Evolutionary conservation across 2,888 invertebrate species (phyloP).

Genomic region (Timema cristinae): DNA sequence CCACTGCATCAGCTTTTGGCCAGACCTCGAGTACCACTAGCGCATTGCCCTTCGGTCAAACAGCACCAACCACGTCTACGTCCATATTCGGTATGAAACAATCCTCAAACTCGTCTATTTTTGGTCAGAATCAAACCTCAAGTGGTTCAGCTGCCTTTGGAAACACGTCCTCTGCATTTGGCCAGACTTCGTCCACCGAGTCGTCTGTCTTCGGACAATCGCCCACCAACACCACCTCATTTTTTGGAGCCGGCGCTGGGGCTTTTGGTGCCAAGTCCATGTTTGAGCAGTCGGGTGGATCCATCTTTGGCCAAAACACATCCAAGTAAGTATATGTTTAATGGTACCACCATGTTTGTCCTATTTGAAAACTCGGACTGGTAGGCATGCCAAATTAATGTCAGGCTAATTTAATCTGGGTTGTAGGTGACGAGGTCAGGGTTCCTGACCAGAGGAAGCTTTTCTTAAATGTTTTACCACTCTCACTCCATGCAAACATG

Average conservation of each 20-base stretch:
- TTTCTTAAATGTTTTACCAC: no score
- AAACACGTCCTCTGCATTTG: conserved; percentile 29
- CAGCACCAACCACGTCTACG: conserved; percentile 13
- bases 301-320: conserved; percentile 30
- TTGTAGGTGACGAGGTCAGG: no score
- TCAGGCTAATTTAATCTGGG: no score
- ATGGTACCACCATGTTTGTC: no score
- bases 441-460: no score
- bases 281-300: conserved; percentile 43
- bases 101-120: conserved; percentile 27
- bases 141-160: no score
- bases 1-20: conserved; percentile 23
- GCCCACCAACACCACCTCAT: conserved; percentile 32
- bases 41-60: conserved; percentile 43
- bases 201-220: conserved; percentile 29
- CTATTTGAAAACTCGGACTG: no score
- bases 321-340: not conserved
- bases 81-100: conserved; percentile 26
- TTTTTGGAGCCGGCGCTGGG: conserved; percentile 30
- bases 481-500: no score
- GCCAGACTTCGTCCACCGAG: conserved; percentile 30
- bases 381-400: no score
- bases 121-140: conserved; percentile 25
- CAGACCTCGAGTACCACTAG: conserved; percentile 24
- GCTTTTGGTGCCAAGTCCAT: conserved; percentile 40